Percentiles rank a stretch among this genome's conserved stretches.
Conservation (phyloP, 2,797 vertebrate species). For the Onychomys torridus region DNA sequence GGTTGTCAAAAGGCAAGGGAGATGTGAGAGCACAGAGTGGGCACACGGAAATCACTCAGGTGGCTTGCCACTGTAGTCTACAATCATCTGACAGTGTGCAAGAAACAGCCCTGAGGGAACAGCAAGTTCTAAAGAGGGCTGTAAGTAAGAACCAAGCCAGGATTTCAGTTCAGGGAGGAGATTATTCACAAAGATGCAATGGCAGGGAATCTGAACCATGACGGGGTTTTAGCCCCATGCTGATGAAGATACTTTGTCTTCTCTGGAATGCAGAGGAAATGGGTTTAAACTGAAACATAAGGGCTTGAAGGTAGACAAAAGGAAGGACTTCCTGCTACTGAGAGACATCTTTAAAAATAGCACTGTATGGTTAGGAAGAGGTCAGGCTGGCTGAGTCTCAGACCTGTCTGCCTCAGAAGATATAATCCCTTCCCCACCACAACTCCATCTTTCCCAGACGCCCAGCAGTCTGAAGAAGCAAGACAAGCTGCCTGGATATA, state of each 20-base stretch:
- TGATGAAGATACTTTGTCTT: conserved; percentile 56
- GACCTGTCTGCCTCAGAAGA: background rate
- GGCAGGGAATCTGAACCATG: conserved; percentile 23
- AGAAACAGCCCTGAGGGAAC: background rate
- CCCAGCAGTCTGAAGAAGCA: background rate
- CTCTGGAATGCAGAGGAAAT: conserved; percentile 61
- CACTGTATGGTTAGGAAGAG: conserved; percentile 30
- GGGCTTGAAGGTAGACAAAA: conserved; percentile 66
- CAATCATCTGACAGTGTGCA: background rate
- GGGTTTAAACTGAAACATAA: conserved; percentile 57
- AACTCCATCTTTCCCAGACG: background rate
- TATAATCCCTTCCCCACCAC: background rate
- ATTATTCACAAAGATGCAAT: background rate
- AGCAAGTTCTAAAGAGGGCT: conserved; percentile 4
- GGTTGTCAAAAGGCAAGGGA: background rate
- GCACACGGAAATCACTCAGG: background rate
- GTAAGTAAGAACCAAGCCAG: conserved; percentile 21
- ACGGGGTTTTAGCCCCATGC: background rate
- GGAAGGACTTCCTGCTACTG: conserved; percentile 68
- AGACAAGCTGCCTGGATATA: accelerated
- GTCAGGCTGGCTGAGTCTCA: conserved; percentile 12
- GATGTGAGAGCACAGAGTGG: background rate
- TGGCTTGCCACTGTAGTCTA: background rate
- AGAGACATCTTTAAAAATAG: conserved; percentile 70
- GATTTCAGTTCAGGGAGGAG: background rate